Conservation (phyloP, 2,797 vertebrate genomes). For the Microctenopoma lineatum region DNA sequence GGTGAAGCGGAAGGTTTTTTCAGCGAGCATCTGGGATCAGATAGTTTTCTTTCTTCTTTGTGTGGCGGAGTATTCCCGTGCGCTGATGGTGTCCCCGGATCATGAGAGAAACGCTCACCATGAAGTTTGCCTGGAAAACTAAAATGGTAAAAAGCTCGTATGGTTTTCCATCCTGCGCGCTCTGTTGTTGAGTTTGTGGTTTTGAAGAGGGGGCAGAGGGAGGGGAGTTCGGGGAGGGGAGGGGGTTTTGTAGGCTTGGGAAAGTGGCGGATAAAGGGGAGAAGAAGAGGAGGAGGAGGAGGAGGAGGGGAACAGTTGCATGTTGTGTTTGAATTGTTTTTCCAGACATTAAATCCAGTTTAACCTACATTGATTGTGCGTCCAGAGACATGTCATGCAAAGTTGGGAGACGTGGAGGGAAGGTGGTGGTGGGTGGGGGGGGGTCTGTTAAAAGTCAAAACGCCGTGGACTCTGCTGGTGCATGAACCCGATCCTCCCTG, state of each 20-base stretch:
- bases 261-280: constrained; percentile 75
- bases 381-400: constrained; percentile 33
- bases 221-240: constrained; percentile 16
- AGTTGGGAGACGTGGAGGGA: constrained; percentile 27
- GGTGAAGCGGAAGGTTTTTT: constrained; percentile 65
- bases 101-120: constrained; percentile 87
- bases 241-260: constrained; percentile 51
- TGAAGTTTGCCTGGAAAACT: constrained; percentile 95
- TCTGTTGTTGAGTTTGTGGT: constrained; percentile 66
- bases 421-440: too few species aligned
- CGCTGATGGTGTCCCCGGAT: constrained; percentile 80
- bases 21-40: constrained; percentile 28
- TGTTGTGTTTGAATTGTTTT: constrained; percentile 56
- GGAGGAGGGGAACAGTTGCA: constrained; percentile 33
- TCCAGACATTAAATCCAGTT: constrained; percentile 39
- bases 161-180: constrained; percentile 35
- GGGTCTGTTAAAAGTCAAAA: constrained; percentile 4
- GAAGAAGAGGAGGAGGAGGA: constrained; percentile 20
- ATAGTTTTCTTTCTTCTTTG: constrained; percentile 12
- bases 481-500: constrained; percentile 38
- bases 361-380: constrained; percentile 43
- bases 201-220: constrained; percentile 31
- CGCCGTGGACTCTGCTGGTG: constrained; percentile 21
- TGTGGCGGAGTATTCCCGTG: constrained; percentile 54
- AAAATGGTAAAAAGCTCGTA: constrained; percentile 88